phyloP scores from a whole-genome alignment of 2,888 invertebrate species.

The Isotomurus palustris region DNA sequence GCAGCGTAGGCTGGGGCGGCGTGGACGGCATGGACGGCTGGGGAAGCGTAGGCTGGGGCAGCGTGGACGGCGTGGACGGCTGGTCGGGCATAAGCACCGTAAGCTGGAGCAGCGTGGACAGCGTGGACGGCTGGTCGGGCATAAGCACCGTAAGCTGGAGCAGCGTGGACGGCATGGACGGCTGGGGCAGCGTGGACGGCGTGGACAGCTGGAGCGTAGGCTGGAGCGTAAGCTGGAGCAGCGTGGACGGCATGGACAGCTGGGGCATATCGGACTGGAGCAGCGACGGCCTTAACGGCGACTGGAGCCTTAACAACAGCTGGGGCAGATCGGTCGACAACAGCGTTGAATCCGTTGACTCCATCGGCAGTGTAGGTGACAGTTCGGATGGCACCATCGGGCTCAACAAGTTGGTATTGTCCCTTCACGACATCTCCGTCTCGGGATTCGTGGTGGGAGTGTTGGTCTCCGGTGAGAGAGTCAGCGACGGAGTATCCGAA shows the following conservation, averaged over 20 bases:
- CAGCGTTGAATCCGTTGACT: conserved; percentile 36
- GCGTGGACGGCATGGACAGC: background rate
- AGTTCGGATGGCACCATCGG: conserved; percentile 9
- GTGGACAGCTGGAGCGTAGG: background rate
- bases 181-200: conserved; percentile 6
- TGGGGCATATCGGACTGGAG: conserved; percentile 1
- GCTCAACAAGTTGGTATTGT: conserved; percentile 9
- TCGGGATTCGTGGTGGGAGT: conserved; percentile 8
- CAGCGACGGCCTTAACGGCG: background rate
- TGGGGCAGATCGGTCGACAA: conserved; percentile 25
- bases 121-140: background rate
- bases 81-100: background rate
- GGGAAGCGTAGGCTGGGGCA: background rate
- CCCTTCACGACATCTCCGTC: conserved; percentile 14
- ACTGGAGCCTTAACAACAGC: conserved; percentile 18
- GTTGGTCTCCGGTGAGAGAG: conserved; percentile 13
- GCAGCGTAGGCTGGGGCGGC: conserved; percentile 4
- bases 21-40: background rate
- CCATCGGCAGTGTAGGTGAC: conserved; percentile 41
- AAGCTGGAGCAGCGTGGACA: background rate
- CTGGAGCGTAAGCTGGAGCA: background rate
- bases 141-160: background rate
- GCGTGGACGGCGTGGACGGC: background rate
- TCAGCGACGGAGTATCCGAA: conserved; percentile 14
- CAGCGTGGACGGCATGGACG: conserved; percentile 4